These are phyloP conservation scores for Lucilia cuprina DNA, from an alignment of 1,140 invertebrate genomes.

Conservation along the genomic window DNA sequence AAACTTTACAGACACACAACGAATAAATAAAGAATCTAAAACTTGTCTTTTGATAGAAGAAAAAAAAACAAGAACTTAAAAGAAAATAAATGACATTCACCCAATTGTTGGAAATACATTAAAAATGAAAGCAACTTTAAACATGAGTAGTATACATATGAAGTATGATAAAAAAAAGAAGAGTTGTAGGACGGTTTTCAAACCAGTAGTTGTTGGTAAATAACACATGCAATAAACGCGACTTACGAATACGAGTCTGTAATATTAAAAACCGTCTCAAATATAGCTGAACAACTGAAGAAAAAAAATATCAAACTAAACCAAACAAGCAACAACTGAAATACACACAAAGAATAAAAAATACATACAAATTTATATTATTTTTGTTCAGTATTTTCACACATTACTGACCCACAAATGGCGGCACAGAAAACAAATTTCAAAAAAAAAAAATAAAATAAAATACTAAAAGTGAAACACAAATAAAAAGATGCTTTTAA, in stretches of 20 bases:
- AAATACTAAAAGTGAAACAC: neutral
- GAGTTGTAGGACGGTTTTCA: too few relatives aligned
- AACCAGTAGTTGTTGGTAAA: neutral
- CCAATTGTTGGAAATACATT: conserved; percentile 25
- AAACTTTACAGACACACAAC: neutral
- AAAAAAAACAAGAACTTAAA: neutral
- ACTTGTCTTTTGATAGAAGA: neutral
- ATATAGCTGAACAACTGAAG: neutral
- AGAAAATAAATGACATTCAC: conserved; percentile 33
- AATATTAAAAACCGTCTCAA: too few relatives aligned
- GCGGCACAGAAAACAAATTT: conserved; percentile 21
- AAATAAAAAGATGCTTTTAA: neutral
- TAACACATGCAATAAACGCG: neutral
- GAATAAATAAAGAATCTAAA: neutral
- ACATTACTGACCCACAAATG: conserved; percentile 39
- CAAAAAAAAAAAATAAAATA: neutral
- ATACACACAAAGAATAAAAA: neutral
- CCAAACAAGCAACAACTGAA: neutral
- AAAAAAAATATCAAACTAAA: neutral
- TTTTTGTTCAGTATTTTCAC: conserved; percentile 19
- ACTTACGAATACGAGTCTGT: neutral
- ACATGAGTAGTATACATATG: neutral
- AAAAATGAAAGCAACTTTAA: conserved; percentile 29
- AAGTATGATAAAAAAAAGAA: too few relatives aligned
- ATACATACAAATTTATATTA: neutral